A percentile compares a stretch with the other conserved stretches of the same genome.
phyloP scores from a whole-genome alignment of 2,888 invertebrate genomes.

The Diogma glabrata region DNA sequence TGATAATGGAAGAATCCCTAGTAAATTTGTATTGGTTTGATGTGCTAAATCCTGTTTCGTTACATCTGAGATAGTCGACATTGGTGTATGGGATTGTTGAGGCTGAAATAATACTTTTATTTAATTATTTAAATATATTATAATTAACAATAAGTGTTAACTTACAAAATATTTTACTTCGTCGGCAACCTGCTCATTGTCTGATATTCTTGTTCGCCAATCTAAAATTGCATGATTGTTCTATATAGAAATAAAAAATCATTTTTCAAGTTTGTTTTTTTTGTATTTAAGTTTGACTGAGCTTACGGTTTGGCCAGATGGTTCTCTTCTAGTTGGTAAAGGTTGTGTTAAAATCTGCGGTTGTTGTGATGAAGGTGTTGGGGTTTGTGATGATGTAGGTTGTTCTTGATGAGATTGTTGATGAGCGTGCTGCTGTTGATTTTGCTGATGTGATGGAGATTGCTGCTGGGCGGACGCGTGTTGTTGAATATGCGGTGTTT shows the following conservation, averaged over 20 bases:
- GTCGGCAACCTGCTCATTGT: constrained; percentile 17
- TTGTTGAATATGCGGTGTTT: constrained; percentile 24
- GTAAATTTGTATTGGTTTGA: constrained; percentile 20
- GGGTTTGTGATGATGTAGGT: too few relatives aligned
- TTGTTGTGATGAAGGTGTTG: too few relatives aligned
- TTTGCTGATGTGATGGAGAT: constrained; percentile 37
- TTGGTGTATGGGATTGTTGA: constrained; percentile 21
- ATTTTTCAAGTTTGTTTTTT: constrained; percentile 1
- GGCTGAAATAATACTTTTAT: constrained; percentile 15
- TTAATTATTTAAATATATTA: too few relatives aligned
- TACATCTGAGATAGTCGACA: constrained; percentile 22
- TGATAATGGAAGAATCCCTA: constrained; percentile 22
- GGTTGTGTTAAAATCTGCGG: too few relatives aligned
- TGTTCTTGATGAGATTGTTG: constrained; percentile 26
- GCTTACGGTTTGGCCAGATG: constrained; percentile 32
- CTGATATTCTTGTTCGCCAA: constrained; percentile 18
- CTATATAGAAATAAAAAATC: constrained; percentile 6
- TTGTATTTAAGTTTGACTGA: not conserved
- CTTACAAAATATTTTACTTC: constrained; percentile 15
- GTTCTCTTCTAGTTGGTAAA: not conserved
- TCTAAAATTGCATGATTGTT: constrained; percentile 9
- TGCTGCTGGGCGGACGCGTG: constrained; percentile 36
- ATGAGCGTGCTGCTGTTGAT: constrained; percentile 24
- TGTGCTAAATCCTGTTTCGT: constrained; percentile 22
- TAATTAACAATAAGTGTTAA: too few relatives aligned